phyloP scores from a whole-genome alignment of 2,888 invertebrate genomes.

The Dynastes grantii region DNA sequence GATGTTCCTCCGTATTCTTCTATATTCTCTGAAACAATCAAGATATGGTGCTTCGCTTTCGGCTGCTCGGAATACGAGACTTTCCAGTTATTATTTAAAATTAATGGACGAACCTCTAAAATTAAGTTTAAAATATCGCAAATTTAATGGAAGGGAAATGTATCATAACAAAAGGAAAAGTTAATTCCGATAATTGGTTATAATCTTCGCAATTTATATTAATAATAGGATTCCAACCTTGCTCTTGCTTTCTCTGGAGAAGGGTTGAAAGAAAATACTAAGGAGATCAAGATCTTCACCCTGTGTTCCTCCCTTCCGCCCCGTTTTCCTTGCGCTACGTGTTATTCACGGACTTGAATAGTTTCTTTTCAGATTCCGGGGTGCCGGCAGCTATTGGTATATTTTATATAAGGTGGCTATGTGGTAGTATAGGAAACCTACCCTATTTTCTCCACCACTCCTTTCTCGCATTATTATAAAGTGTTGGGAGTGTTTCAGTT shows the following conservation, averaged over 20 bases:
- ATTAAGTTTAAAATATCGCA: constrained; percentile 13
- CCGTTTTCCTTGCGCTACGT: not conserved
- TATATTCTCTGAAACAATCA: constrained; percentile 8
- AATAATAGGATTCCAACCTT: constrained; percentile 27
- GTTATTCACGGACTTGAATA: constrained; percentile 15
- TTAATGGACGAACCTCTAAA: constrained; percentile 15
- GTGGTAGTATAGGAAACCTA: too few relatives aligned
- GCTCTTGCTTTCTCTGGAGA: not conserved
- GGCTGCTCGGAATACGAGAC: not conserved
- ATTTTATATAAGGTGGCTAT: constrained; percentile 12
- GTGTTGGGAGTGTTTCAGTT: constrained; percentile 51
- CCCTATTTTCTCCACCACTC: constrained; percentile 2
- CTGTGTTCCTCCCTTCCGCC: not conserved
- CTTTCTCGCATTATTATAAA: constrained; percentile 47
- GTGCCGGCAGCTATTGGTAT: constrained; percentile 6
- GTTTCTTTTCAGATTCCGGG: constrained; percentile 36
- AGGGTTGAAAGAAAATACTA: not conserved
- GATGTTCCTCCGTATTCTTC: not conserved
- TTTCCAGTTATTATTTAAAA: constrained; percentile 2
- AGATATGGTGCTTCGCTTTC: constrained; percentile 1
- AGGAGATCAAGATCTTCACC: constrained; percentile 21
- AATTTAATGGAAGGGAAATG: constrained; percentile 21
- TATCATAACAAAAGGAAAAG: constrained; percentile 24
- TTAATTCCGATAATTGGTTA: constrained; percentile 30
- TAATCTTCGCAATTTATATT: constrained; percentile 37